A percentile compares a stretch with the other conserved stretches of the same genome.
Conservation (phyloP, 2,113 vertebrate genomes). For the Platichthys stellatus region DNA sequence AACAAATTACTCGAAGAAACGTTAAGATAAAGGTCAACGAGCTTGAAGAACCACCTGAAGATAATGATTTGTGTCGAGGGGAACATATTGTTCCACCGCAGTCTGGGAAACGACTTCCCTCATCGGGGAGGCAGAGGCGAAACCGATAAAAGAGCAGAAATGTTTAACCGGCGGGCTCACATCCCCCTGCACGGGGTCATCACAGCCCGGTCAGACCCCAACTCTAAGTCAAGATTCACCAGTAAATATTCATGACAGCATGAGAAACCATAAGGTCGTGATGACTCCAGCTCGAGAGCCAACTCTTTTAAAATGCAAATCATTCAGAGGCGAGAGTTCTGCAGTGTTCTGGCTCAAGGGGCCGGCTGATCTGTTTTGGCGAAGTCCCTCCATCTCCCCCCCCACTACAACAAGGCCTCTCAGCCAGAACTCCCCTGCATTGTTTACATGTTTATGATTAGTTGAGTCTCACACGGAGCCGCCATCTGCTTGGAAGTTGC, state of each 20-base stretch:
- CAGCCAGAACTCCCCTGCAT: slow-evolving; percentile 70
- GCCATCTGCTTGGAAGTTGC: slow-evolving; percentile 73
- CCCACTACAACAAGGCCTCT: slow-evolving; percentile 47
- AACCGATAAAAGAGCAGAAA: slow-evolving; percentile 35
- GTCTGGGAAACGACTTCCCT: slow-evolving; percentile 16
- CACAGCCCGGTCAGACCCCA: neutral
- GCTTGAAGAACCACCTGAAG: slow-evolving; percentile 57
- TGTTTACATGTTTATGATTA: slow-evolving; percentile 82
- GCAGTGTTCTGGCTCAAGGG: slow-evolving; percentile 26
- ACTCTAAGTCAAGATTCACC: slow-evolving; percentile 44
- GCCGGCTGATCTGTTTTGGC: slow-evolving; percentile 24
- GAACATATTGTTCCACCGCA: slow-evolving; percentile 51
- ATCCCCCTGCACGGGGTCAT: too few relatives aligned
- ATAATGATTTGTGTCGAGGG: slow-evolving; percentile 58
- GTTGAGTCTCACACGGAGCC: slow-evolving; percentile 72
- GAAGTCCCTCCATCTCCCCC: slow-evolving; percentile 25
- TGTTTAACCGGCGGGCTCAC: too few relatives aligned
- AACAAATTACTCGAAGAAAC: slow-evolving; percentile 53
- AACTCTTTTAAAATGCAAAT: neutral
- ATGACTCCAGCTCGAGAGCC: slow-evolving; percentile 56
- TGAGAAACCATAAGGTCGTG: slow-evolving; percentile 63
- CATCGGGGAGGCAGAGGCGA: slow-evolving; percentile 15
- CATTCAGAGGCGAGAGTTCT: slow-evolving; percentile 9
- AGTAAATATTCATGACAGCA: slow-evolving; percentile 68
- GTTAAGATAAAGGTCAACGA: slow-evolving; percentile 57